These are phyloP conservation scores for Oryzaephilus surinamensis DNA, from an alignment of 1,140 invertebrate species.

Conservation along the genomic window DNA sequence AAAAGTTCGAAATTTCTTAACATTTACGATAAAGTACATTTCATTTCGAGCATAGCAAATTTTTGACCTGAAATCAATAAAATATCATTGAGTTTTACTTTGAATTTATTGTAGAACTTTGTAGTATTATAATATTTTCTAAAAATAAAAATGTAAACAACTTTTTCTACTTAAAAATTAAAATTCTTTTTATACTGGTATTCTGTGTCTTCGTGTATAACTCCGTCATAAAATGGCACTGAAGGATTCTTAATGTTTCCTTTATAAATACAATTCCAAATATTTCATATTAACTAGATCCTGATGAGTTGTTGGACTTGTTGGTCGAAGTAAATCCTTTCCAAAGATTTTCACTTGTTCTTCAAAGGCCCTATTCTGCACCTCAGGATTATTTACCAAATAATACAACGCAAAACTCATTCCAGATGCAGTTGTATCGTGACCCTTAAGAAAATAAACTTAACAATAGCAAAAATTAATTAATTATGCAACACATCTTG, in stretches of 20 bases:
- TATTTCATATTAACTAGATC: conserved; percentile 48
- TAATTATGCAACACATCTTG: too few relatives aligned
- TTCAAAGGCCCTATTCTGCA: conserved; percentile 44
- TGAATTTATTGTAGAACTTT: too few relatives aligned
- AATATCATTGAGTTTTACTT: too few relatives aligned
- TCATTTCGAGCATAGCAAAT: too few relatives aligned
- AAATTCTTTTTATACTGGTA: too few relatives aligned
- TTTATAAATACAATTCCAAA: conserved; percentile 39
- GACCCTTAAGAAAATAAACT: conserved; percentile 26
- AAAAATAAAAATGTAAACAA: not conserved
- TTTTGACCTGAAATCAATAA: too few relatives aligned
- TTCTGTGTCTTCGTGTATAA: conserved; percentile 44
- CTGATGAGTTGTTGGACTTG: conserved; percentile 44
- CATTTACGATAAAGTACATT: too few relatives aligned
- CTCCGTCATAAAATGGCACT: conserved; percentile 42
- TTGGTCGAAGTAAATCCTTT: conserved; percentile 35
- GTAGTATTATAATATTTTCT: conserved; percentile 8
- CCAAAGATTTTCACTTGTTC: conserved; percentile 49
- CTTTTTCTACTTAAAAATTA: conserved; percentile 3
- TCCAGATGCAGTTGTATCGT: conserved; percentile 37
- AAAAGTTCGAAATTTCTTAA: too few relatives aligned
- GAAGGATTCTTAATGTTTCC: conserved; percentile 24
- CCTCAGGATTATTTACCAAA: conserved; percentile 44
- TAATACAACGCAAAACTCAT: conserved; percentile 38
- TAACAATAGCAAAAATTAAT: not conserved